Evolutionary conservation across 2,113 vertebrate species (phyloP).

Genomic region (Petromus typicus): DNA sequence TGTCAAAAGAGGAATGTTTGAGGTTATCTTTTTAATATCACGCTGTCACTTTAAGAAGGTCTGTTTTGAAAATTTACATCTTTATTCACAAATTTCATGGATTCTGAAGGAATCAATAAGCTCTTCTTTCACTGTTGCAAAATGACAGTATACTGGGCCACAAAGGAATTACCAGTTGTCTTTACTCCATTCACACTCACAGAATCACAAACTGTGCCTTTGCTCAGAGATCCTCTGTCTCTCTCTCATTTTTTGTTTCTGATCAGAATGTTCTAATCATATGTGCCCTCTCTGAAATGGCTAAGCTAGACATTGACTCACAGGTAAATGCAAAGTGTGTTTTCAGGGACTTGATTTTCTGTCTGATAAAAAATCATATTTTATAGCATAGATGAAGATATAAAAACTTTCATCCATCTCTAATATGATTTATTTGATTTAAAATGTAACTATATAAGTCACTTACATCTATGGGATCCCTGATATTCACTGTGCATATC

Average conservation of each 20-base stretch:
- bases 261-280: background rate
- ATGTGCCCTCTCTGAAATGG: background rate
- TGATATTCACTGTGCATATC: background rate
- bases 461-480: background rate
- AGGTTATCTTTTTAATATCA: background rate
- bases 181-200: background rate
- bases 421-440: background rate
- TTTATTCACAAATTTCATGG: constrained; percentile 4
- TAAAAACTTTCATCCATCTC: background rate
- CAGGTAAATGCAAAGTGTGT: background rate
- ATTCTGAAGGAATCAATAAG: background rate
- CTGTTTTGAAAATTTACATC: background rate
- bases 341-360: background rate
- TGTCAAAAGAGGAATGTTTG: background rate
- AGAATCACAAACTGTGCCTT: background rate
- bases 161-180: background rate
- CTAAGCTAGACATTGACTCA: background rate
- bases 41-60: background rate
- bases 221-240: background rate
- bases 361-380: background rate
- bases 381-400: background rate
- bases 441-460: background rate
- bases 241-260: background rate
- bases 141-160: background rate
- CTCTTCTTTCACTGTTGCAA: background rate